A percentile compares a stretch with the other conserved stretches of the same genome.
Evolutionary conservation across 2,888 invertebrate species (phyloP).

Genomic region (Hesperia comma): DNA sequence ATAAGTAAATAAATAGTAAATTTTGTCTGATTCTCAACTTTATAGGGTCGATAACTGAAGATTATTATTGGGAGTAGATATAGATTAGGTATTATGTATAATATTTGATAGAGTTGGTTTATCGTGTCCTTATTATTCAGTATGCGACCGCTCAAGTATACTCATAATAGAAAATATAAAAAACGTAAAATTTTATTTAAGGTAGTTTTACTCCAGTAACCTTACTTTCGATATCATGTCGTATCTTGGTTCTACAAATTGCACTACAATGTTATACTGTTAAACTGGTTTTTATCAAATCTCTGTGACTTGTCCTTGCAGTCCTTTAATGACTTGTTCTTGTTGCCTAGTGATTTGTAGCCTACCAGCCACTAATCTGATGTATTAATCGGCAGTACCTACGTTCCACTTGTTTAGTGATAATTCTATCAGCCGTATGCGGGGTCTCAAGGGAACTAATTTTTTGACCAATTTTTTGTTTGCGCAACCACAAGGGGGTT

Average conservation of each 20-base stretch:
- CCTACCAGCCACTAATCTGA: background rate
- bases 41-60: background rate
- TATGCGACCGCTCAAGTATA: background rate
- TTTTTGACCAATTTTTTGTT: too few relatives aligned
- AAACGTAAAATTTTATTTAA: background rate
- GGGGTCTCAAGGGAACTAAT: too few relatives aligned
- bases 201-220: background rate
- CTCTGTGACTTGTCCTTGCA: slow-evolving; percentile 2
- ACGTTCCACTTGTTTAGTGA: too few relatives aligned
- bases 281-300: slow-evolving; percentile 5
- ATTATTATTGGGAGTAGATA: too few relatives aligned
- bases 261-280: background rate
- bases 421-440: too few relatives aligned
- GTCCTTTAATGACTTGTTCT: slow-evolving; percentile 12
- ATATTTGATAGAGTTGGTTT: too few relatives aligned
- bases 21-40: slow-evolving; percentile 56
- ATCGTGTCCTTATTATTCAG: too few relatives aligned
- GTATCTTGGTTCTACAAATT: background rate
- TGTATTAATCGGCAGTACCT: background rate
- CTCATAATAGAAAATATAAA: background rate
- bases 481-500: too few relatives aligned
- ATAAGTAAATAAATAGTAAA: slow-evolving; percentile 60
- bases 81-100: too few relatives aligned
- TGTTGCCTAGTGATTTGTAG: slow-evolving; percentile 1
- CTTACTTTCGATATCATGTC: slow-evolving; percentile 4